Percentiles rank a stretch among this genome's conserved stretches.
These are phyloP conservation scores for Heliconius ismenius DNA, from an alignment of 2,888 invertebrate species.

Conservation along the genomic window DNA sequence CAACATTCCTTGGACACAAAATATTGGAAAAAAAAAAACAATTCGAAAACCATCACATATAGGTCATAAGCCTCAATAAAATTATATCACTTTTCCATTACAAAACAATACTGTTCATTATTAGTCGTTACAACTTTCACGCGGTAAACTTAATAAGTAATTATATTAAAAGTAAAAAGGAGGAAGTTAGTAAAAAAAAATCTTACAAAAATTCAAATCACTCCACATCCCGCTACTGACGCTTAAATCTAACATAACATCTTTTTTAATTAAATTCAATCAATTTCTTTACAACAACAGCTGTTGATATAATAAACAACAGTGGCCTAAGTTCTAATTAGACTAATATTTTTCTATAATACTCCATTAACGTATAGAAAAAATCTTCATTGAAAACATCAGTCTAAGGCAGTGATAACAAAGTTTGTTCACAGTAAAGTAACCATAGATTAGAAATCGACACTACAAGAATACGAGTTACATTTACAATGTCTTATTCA, in stretches of 20 bases:
- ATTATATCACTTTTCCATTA: constrained; percentile 63
- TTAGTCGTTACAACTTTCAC: constrained; percentile 54
- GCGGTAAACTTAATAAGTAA: constrained; percentile 57
- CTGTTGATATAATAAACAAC: constrained; percentile 72
- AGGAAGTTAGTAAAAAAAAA: constrained; percentile 41
- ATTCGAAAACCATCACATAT: constrained; percentile 31
- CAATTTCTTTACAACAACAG: constrained; percentile 77
- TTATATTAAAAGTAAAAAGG: constrained; percentile 39
- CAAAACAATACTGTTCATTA: constrained; percentile 65
- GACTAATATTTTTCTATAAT: constrained; percentile 67
- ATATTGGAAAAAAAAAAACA: constrained; percentile 30
- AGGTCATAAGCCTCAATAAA: constrained; percentile 65
- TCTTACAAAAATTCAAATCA: constrained; percentile 45
- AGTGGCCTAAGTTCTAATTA: constrained; percentile 50
- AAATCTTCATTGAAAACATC: constrained; percentile 73
- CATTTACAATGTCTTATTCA: constrained; percentile 12
- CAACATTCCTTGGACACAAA: constrained; percentile 24
- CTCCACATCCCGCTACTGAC: constrained; percentile 1
- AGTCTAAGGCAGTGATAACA: constrained; percentile 80
- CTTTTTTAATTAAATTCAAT: constrained; percentile 69
- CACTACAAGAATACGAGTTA: constrained; percentile 21
- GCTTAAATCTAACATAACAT: constrained; percentile 46
- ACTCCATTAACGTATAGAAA: constrained; percentile 68
- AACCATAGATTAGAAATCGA: constrained; percentile 34
- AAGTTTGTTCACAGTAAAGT: constrained; percentile 57